Conservation (phyloP, 2,797 vertebrate genomes). For the Schizothorax lantsangensis region DNA sequence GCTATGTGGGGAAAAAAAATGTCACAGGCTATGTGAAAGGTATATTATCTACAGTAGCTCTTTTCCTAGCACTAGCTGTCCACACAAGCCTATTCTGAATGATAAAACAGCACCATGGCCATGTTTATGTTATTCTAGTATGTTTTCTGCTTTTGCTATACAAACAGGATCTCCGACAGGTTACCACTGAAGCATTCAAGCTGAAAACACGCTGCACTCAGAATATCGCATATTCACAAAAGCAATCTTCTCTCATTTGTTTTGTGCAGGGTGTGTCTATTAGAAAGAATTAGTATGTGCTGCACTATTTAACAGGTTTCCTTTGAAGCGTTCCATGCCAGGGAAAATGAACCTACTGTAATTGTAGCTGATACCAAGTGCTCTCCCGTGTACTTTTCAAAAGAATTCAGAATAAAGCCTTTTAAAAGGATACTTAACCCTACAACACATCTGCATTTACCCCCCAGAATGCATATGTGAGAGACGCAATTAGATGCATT, state of each 20-base stretch:
- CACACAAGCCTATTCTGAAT: not conserved
- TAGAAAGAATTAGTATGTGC: slow-evolving; percentile 38
- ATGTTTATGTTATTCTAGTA: slow-evolving; percentile 4
- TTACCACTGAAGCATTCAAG: slow-evolving; percentile 4
- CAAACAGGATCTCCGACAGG: not conserved
- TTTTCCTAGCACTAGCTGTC: not conserved
- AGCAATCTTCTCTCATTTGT: slow-evolving; percentile 32
- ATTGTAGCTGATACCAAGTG: slow-evolving; percentile 62
- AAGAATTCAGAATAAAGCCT: slow-evolving; percentile 58
- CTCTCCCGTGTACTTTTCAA: slow-evolving; percentile 59
- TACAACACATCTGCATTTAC: slow-evolving; percentile 32
- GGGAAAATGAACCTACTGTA: slow-evolving; percentile 50
- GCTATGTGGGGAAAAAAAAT: not conserved
- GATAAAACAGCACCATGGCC: not conserved
- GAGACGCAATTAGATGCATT: not conserved
- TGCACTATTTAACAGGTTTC: slow-evolving; percentile 41
- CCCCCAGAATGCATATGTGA: not conserved
- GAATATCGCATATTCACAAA: slow-evolving; percentile 27
- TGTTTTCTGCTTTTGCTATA: not conserved
- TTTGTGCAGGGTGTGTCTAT: slow-evolving; percentile 33
- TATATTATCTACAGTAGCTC: not conserved
- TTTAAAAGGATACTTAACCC: slow-evolving; percentile 71
- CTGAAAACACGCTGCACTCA: not conserved
- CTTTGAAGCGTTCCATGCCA: slow-evolving; percentile 25
- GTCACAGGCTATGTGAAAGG: not conserved